A percentile compares a stretch with the other conserved stretches of the same genome.
phyloP scores from a whole-genome alignment of 1,140 invertebrate species.

The Danaus melanippus region DNA sequence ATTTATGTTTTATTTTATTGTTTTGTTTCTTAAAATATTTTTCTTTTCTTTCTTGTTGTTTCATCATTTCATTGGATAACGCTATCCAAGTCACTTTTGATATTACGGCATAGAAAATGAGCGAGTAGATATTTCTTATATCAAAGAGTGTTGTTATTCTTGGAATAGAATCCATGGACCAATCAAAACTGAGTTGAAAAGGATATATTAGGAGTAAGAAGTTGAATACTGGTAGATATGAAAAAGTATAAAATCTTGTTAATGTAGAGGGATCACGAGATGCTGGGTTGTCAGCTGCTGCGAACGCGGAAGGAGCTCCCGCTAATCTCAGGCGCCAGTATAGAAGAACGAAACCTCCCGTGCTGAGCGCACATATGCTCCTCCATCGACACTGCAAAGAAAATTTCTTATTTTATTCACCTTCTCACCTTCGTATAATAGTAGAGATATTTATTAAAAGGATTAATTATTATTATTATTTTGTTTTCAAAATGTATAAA shows the following conservation, averaged over 20 bases:
- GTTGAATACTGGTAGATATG: slow-evolving; percentile 91
- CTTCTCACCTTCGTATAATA: no score
- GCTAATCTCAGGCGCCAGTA: slow-evolving; percentile 78
- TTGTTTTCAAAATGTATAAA: slow-evolving; percentile 9
- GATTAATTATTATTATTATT: not conserved
- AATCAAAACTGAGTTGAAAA: slow-evolving; percentile 90
- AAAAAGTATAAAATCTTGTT: slow-evolving; percentile 86
- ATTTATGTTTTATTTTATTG: slow-evolving; percentile 53
- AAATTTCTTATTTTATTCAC: no score
- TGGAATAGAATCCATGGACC: slow-evolving; percentile 95
- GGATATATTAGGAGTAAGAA: slow-evolving; percentile 87
- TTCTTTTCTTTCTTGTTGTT: slow-evolving; percentile 47
- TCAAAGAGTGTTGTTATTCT: slow-evolving; percentile 82
- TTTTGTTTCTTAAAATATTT: slow-evolving; percentile 57
- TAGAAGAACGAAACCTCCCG: slow-evolving; percentile 73
- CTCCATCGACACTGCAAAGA: slow-evolving; percentile 77
- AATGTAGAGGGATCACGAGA: slow-evolving; percentile 81
- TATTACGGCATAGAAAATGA: slow-evolving; percentile 79
- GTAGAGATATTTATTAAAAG: no score
- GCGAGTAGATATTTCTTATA: slow-evolving; percentile 80
- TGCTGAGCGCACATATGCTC: slow-evolving; percentile 76
- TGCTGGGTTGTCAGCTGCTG: slow-evolving; percentile 91
- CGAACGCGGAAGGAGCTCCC: slow-evolving; percentile 81
- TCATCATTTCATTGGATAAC: slow-evolving; percentile 45
- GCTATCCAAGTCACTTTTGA: slow-evolving; percentile 65